A percentile compares a stretch with the other conserved stretches of the same genome.
These are phyloP conservation scores for Cryptoblepharus egeriae DNA, from an alignment of 2,797 vertebrate species.

Conservation along the genomic window DNA sequence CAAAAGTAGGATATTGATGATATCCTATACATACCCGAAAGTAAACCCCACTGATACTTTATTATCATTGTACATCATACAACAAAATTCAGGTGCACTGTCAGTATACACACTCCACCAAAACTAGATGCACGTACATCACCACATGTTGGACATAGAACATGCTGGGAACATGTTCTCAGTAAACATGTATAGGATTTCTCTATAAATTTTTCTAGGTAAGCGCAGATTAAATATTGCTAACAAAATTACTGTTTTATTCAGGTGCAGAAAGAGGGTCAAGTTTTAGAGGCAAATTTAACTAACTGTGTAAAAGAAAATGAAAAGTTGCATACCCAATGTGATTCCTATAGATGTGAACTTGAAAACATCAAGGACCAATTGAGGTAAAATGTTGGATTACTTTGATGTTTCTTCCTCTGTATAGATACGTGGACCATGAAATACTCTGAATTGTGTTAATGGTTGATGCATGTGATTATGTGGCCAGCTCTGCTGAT, in stretches of 20 bases:
- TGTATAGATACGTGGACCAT: background rate
- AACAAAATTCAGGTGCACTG: too few relatives aligned
- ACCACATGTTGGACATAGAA: too few relatives aligned
- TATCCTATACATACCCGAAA: background rate
- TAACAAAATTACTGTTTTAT: slow-evolving; percentile 41
- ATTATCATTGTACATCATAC: too few relatives aligned
- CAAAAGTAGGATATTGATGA: too few relatives aligned
- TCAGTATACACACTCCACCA: too few relatives aligned
- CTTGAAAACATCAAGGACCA: slow-evolving; percentile 73
- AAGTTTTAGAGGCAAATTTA: slow-evolving; percentile 70
- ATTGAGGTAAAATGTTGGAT: slow-evolving; percentile 73
- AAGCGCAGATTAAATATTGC: background rate
- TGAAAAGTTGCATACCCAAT: slow-evolving; percentile 73
- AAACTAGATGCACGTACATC: too few relatives aligned
- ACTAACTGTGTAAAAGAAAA: slow-evolving; percentile 76
- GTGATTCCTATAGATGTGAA: slow-evolving; percentile 73
- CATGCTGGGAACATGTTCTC: too few relatives aligned
- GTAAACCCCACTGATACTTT: too few relatives aligned
- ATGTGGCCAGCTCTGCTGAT: background rate
- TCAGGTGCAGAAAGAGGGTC: slow-evolving; percentile 79
- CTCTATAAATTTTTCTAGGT: background rate
- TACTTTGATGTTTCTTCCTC: background rate
- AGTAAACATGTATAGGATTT: background rate
- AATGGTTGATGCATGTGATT: background rate
- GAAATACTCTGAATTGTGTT: background rate